Percentiles rank a stretch among this genome's conserved stretches.
These are phyloP conservation scores for Phalera bucephala DNA, from an alignment of 2,888 invertebrate genomes.

Conservation along the genomic window DNA sequence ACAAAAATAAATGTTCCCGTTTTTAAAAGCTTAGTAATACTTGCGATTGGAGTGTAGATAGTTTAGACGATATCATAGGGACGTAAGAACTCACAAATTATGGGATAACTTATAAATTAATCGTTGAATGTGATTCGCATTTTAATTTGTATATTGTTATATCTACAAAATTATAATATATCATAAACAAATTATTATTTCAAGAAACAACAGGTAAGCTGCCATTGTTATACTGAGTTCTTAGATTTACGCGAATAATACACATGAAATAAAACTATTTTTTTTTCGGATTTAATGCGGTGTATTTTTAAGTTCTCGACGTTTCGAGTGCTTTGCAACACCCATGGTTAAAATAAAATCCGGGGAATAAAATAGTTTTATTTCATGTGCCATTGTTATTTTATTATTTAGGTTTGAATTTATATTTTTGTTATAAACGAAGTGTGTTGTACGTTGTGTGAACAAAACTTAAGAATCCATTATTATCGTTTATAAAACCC, in stretches of 20 bases:
- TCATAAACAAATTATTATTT: constrained; percentile 27
- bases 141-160: constrained; percentile 46
- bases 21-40: constrained; percentile 55
- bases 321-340: no score
- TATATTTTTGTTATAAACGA: background rate
- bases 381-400: no score
- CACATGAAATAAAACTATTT: no score
- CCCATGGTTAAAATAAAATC: no score
- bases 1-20: constrained; percentile 68
- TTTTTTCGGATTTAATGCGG: no score
- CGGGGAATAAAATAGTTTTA: no score
- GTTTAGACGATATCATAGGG: constrained; percentile 19
- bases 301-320: no score
- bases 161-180: constrained; percentile 41
- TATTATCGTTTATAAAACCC: no score
- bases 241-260: no score
- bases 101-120: constrained; percentile 31
- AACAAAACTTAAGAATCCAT: no score
- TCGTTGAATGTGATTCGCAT: constrained; percentile 46
- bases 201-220: constrained; percentile 54
- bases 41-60: constrained; percentile 50
- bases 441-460: background rate
- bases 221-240: constrained; percentile 52
- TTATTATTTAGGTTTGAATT: background rate
- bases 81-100: constrained; percentile 11